These are phyloP conservation scores for Danionella cerebrum DNA, from an alignment of 2,113 vertebrate genomes.

Conservation along the genomic window DNA sequence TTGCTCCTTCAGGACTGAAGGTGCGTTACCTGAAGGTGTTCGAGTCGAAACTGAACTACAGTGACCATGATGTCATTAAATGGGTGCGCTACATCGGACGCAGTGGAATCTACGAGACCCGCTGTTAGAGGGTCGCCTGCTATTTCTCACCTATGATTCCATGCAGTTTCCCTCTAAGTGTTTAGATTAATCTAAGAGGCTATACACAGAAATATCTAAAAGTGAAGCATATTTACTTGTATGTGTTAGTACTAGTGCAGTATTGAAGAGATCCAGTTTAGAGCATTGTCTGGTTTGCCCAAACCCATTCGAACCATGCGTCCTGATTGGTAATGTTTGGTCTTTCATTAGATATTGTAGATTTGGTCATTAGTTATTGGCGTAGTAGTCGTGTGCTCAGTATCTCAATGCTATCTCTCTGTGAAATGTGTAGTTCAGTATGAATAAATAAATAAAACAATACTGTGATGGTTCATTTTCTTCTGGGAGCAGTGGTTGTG, in stretches of 20 bases:
- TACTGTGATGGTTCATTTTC: background rate
- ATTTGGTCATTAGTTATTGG: background rate
- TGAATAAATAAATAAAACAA: slow-evolving; percentile 10
- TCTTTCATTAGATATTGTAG: background rate
- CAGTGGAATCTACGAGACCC: slow-evolving; percentile 97
- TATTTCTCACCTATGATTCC: background rate
- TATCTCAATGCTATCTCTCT: slow-evolving; percentile 20
- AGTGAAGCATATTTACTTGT: slow-evolving; percentile 62
- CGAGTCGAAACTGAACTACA: slow-evolving; percentile 99
- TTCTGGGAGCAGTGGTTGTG: too few relatives aligned
- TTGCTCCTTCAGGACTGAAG: slow-evolving; percentile 95
- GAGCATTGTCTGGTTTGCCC: slow-evolving; percentile 32
- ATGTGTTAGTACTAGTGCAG: slow-evolving; percentile 58
- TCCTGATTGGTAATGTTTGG: background rate
- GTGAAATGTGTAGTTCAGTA: slow-evolving; percentile 24
- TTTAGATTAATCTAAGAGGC: slow-evolving; percentile 52
- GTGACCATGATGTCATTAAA: slow-evolving; percentile 99
- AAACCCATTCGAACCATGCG: background rate
- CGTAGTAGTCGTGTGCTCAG: background rate
- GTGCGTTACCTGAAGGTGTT: slow-evolving; percentile 99
- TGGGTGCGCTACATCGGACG: slow-evolving; percentile 99
- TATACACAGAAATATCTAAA: slow-evolving; percentile 52
- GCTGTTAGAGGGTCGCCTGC: slow-evolving; percentile 47
- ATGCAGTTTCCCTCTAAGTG: slow-evolving; percentile 13
- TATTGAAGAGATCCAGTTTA: slow-evolving; percentile 47